Base-by-base conservation (phyloP, 2,113 vertebrate species). In the Carassius gibelio region DNA sequence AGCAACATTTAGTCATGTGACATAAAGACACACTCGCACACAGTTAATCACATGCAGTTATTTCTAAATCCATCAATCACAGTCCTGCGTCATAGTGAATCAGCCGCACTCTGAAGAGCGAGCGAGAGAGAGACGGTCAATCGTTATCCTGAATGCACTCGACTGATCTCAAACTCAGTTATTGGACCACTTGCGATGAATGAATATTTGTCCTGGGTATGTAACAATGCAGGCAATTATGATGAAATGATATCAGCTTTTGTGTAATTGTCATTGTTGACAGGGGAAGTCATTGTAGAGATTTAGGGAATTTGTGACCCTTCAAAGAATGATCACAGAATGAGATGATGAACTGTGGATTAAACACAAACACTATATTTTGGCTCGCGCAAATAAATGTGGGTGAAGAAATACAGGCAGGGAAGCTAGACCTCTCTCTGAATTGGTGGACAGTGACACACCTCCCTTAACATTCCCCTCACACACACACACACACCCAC, bases 371-470 rank as follows among this genome's bases (percentile, higher is more conserved):
- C 10, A 11, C 45, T 11, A 11, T 48, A 11, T 11, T 48, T 48
- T 48, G 3, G 9, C 2, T 48, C 45, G 2, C 2, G 5, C 52
- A 30, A 36, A 81, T 26, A 19, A 23, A 81, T 8, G 13, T 26
- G 14, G 0, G 26, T 55, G 1, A 55, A 19, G 45, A 76, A 76
- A 55, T 55, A 19, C 52, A 45, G n/a, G 23, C 13, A 75, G 14
- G 3, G 5, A 14, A 8, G 42, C 62, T 62, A 71, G 38, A 3
- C 19, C 57, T 79, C 79, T 36, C 1, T 72, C 34, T 42, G 34
- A 74, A 86, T 86, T 84, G 87, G 87, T 77, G 52, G 82, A 86
- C 19, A 34, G 8, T 13, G 55, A 82, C 87, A 86, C 87, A 88
- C 85, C 87, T 81, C 71, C 17, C 48, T 42, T 8, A 21, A 87